Evolutionary conservation across 1,140 invertebrate species (phyloP).

Genomic region (Drosophila pachea): DNA sequence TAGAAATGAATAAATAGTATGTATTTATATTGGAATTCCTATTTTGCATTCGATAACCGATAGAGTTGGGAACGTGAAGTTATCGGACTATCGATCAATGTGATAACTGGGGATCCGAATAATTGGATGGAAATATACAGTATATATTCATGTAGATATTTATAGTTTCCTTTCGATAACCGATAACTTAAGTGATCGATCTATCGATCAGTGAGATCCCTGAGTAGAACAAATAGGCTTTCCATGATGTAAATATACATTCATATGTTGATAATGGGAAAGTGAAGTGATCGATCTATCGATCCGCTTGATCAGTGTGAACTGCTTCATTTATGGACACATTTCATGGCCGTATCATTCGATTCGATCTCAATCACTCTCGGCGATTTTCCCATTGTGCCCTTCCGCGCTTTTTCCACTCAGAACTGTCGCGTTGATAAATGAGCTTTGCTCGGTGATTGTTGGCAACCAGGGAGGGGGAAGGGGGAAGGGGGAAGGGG

Average conservation of each 20-base stretch:
- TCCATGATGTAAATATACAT: not conserved
- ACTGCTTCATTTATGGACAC: not conserved
- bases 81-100: no score
- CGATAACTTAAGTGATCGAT: not conserved
- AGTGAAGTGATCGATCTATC: not conserved
- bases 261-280: not conserved
- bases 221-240: no score
- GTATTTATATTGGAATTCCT: no score
- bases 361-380: constrained; percentile 6
- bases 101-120: no score
- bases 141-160: no score
- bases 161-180: not conserved
- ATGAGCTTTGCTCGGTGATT: constrained; percentile 51
- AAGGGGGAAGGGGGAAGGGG: no score
- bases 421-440: constrained; percentile 57
- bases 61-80: no score
- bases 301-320: constrained; percentile 4
- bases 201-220: not conserved
- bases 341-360: constrained; percentile 2
- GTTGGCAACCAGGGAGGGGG: no score
- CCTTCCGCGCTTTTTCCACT: constrained; percentile 51
- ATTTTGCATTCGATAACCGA: no score
- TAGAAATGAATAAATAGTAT: no score
- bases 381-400: constrained; percentile 30
- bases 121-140: no score